These are phyloP conservation scores for Psittacula derbiana DNA, from an alignment of 2,797 vertebrate genomes.

Conservation along the genomic window DNA sequence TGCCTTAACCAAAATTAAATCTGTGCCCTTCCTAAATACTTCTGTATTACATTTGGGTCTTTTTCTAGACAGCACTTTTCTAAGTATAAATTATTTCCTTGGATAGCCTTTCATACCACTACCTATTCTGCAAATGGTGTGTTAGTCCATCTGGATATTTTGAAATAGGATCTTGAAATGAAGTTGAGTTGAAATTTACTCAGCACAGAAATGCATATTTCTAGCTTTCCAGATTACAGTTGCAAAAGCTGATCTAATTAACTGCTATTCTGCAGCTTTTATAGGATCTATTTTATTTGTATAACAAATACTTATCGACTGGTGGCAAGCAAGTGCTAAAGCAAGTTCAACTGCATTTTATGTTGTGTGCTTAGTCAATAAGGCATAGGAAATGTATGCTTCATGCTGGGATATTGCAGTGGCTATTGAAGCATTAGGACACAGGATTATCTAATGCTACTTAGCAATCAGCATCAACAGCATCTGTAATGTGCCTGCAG, in stretches of 20 bases:
- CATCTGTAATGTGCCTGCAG: background rate
- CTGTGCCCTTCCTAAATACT: background rate
- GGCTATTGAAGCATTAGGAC: background rate
- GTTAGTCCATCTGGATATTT: background rate
- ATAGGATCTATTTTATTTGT: background rate
- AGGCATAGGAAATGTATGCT: background rate
- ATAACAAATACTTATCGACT: conserved; percentile 1
- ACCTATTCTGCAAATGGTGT: background rate
- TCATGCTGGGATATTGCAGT: background rate
- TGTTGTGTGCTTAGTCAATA: background rate
- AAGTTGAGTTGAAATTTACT: background rate
- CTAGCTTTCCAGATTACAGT: background rate
- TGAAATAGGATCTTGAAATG: conserved; percentile 7
- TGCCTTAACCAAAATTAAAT: background rate
- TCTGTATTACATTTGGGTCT: background rate
- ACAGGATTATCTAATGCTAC: background rate
- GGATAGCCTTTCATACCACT: background rate
- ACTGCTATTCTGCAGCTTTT: background rate
- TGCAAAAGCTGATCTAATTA: conserved; percentile 12
- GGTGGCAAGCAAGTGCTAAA: background rate
- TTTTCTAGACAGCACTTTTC: background rate
- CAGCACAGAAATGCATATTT: background rate
- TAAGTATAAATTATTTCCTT: conserved; percentile 34
- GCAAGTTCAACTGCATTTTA: background rate
- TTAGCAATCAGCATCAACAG: background rate